These are phyloP conservation scores for Ammodramus savannarum DNA, from an alignment of 2,113 vertebrate species.

Conservation along the genomic window DNA sequence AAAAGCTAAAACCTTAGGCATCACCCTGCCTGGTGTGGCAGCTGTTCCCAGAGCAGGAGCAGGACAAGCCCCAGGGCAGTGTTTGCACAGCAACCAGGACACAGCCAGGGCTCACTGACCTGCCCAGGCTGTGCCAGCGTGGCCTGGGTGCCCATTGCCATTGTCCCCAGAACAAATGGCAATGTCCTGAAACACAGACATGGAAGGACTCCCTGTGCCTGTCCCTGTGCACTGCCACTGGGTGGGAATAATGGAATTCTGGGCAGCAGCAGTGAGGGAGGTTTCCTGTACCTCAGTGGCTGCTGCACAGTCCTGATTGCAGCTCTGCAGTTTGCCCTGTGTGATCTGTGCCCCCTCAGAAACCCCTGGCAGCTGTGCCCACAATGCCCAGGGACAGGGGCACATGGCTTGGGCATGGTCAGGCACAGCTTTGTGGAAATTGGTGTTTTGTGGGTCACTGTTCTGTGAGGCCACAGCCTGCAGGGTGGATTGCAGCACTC, in stretches of 20 bases:
- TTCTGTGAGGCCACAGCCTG: fast-evolving
- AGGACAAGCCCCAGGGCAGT: not conserved
- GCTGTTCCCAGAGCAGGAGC: fast-evolving
- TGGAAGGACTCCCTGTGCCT: not conserved
- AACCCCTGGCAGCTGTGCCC: fast-evolving
- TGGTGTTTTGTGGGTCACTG: not conserved
- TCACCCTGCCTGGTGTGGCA: not conserved
- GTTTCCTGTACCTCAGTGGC: fast-evolving
- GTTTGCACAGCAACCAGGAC: not conserved
- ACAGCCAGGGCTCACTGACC: fast-evolving
- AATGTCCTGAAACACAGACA: not conserved
- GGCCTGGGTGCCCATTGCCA: not conserved
- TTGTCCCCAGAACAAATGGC: not conserved
- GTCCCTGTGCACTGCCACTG: not conserved
- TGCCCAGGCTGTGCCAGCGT: fast-evolving
- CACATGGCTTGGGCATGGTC: not conserved
- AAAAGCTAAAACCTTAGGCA: not conserved
- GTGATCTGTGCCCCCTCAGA: fast-evolving
- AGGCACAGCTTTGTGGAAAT: fast-evolving
- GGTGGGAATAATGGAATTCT: fast-evolving
- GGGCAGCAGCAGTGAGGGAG: not conserved
- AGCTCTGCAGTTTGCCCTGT: not conserved
- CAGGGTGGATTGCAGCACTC: not conserved
- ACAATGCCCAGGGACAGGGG: not conserved
- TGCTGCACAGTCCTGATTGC: fast-evolving